Base-by-base conservation (phyloP, 2,888 invertebrate species). In the Philaethria dido region DNA sequence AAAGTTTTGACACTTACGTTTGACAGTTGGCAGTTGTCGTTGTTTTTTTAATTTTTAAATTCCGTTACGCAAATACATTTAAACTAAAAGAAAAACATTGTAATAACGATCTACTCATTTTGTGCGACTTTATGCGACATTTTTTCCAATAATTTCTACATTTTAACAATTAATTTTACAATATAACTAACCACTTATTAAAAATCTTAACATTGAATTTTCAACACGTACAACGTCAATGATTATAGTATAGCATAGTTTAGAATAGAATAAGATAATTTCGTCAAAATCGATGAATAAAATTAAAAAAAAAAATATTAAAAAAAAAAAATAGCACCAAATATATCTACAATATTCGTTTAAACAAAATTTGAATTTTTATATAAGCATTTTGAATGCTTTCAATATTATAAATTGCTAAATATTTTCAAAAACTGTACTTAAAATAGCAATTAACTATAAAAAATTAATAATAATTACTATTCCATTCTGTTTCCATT, bases 91-190 rank as follows among this genome's bases (percentile, higher is more conserved):
- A 22, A 47, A 25, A 62, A 44, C 20, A 52, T 18, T 47, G 2
- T 45, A 52, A 57, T 52, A 64, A 66, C 47, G 50, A 62, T 75
- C 89, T 92, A 91, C 86, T 77, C 77, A 77, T 74, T 90, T 92
- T 91, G 92, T 92, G 92, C 91, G 89, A 89, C 77, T 76, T 80
- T 86, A 87, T 84, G 82, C 86, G 89, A 89, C 88, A 36, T 61
- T 79, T 78, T 82, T 78, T 39, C 39, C 74, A 78, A 80, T 78
- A 78, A 73, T 76, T 67, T 82, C 87, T 83, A 83, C 79, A 76
- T 65, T 82, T 84, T 87, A 87, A 88, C 86, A 87, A 86, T 85
- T 80, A 84, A 74, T 74, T 78, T 78, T 71, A 69, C 63, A 44
- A 54, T 60, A 61, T 54, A 52, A 76, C 81, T 86, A 86, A 84